Evolutionary conservation across 2,888 invertebrate species (phyloP), one percentile per base, ranked within the genome.

Genomic region (Heliothis peltigera): DNA sequence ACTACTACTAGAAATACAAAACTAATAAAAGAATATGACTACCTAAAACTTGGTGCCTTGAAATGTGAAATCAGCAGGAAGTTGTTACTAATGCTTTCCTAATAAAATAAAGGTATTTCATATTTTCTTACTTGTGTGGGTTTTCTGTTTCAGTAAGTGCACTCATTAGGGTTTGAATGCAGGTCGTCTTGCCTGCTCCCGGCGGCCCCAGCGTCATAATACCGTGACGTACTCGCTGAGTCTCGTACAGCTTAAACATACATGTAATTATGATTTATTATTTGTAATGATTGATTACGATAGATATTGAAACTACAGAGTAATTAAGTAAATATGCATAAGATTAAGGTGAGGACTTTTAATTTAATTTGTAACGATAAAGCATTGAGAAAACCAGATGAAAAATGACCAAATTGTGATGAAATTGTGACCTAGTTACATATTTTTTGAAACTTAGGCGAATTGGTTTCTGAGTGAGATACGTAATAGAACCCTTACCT

Each of bases 181-280:
- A 99, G 12, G 97, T 97, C 0, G 99, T 98, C 94, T 99, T 99
- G 0, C 99, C 99, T 15, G 99, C 98, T 0, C 99, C 99, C 21
- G 98, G 97, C 0, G 99, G 99, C 0, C 99, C 99, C 58, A 99
- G 92, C 0, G 98, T 98, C 99, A 99, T 99, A 70, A 98, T 98
- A 10, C 99, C 99, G 87, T 99, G 99, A 10, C 99, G 96, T 0
- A 99, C 99, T 76, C 98, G 96, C 92, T 99, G 99, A 0, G 99
- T 99, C 93, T 99, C 99, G 86, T 98, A 99, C 57, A 99, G 92
- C 97, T 99, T 28, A 86, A 89, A 72, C 17, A 39, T 18, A 25
- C 10, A 21, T 57, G 25, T 5, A 21, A 46, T 46, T 21, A 15
- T 0, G n/a, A n/a, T 15, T n/a, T 39, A 39, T 15, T 39, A 4